Percentiles rank a stretch among this genome's conserved stretches.
These are phyloP conservation scores for Heliornis fulica DNA, from an alignment of 2,113 vertebrate genomes.

Conservation along the genomic window DNA sequence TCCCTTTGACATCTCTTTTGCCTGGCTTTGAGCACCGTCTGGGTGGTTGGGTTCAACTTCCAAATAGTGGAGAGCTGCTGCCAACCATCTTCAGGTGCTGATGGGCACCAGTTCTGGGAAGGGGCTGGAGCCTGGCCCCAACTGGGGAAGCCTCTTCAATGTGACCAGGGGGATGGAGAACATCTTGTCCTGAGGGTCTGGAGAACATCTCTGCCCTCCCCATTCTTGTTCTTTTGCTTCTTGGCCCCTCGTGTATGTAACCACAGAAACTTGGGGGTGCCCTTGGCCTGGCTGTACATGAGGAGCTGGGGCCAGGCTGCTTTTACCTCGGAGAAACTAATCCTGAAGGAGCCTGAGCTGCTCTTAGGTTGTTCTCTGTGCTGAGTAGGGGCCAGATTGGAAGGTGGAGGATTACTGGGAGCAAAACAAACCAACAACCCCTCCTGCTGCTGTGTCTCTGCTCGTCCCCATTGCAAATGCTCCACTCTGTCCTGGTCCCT, in stretches of 20 bases:
- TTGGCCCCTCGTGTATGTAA: too few species aligned
- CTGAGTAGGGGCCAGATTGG: too few species aligned
- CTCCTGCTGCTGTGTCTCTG: too few species aligned
- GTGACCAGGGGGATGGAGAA: not conserved
- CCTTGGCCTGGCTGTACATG: accelerated
- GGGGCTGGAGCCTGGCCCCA: not conserved
- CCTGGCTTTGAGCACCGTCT: accelerated
- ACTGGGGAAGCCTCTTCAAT: not conserved
- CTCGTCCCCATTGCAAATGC: accelerated
- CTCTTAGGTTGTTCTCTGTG: accelerated
- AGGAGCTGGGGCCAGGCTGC: not conserved
- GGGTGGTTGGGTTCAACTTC: too few species aligned
- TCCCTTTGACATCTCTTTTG: not conserved
- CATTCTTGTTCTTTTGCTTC: not conserved
- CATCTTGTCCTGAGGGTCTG: not conserved
- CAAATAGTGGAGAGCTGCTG: not conserved
- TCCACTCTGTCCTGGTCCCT: accelerated
- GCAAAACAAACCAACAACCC: not conserved
- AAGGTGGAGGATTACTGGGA: too few species aligned
- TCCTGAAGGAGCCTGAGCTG: too few species aligned
- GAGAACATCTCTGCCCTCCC: not conserved
- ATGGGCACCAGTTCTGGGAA: not conserved
- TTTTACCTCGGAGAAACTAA: accelerated
- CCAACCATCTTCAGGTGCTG: not conserved
- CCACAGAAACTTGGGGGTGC: not conserved